Evolutionary conservation across 2,888 invertebrate species (phyloP).

Genomic region (Caenorhabditis japonica): DNA sequence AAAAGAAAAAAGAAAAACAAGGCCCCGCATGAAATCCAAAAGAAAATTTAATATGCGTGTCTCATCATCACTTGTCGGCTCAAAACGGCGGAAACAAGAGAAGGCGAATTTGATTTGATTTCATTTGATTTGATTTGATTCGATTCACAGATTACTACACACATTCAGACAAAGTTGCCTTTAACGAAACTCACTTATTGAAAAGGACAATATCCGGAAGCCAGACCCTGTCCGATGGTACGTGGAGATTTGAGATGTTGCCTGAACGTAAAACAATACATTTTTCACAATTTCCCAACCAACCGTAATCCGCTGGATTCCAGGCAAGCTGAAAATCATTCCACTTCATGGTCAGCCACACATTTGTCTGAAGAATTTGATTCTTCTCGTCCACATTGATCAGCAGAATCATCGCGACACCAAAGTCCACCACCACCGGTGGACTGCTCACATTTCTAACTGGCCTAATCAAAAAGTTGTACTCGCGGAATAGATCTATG

Average conservation of each 20-base stretch:
- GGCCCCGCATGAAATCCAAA: not conserved
- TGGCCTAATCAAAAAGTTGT: slow-evolving; percentile 80
- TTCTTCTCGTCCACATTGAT: slow-evolving; percentile 79
- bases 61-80: slow-evolving; percentile 52
- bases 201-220: slow-evolving; percentile 80
- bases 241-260: slow-evolving; percentile 65
- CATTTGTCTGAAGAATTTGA: slow-evolving; percentile 77
- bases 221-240: slow-evolving; percentile 78
- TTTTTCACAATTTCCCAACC: slow-evolving; percentile 18
- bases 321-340: slow-evolving; percentile 78
- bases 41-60: slow-evolving; percentile 21
- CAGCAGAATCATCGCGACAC: slow-evolving; percentile 79
- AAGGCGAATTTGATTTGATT: slow-evolving; percentile 47
- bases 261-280: slow-evolving; percentile 22
- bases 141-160: slow-evolving; percentile 46
- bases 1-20: not conserved
- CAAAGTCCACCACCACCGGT: slow-evolving; percentile 78
- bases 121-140: no score
- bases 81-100: slow-evolving; percentile 54
- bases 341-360: slow-evolving; percentile 78
- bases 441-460: slow-evolving; percentile 78
- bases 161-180: slow-evolving; percentile 18
- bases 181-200: slow-evolving; percentile 75
- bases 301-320: slow-evolving; percentile 79
- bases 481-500: slow-evolving; percentile 79